Evolutionary conservation across 2,113 vertebrate species (phyloP).

Genomic region (Hippopotamus amphibius): DNA sequence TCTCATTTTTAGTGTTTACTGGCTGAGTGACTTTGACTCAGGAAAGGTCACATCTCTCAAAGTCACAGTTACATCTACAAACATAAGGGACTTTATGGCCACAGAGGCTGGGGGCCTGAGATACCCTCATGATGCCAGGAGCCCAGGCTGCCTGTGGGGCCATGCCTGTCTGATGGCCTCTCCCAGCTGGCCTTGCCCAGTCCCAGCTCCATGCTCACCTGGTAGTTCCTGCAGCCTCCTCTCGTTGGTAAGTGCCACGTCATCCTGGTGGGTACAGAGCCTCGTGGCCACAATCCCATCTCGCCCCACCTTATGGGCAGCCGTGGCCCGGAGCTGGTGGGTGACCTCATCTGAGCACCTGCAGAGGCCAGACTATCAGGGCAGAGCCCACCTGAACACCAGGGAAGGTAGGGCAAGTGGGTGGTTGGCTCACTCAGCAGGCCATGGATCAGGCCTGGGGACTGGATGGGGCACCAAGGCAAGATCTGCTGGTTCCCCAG

Average conservation of each 20-base stretch:
- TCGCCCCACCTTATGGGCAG: slow-evolving; percentile 90
- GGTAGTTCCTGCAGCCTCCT: slow-evolving; percentile 91
- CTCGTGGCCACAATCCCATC: slow-evolving; percentile 97
- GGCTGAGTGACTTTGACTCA: neutral
- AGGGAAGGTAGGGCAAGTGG: neutral
- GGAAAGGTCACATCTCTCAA: neutral
- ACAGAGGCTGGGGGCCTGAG: neutral
- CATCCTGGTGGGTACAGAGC: slow-evolving; percentile 98
- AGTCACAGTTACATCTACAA: neutral
- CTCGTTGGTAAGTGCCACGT: slow-evolving; percentile 95
- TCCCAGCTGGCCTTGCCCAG: neutral
- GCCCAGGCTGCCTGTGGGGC: neutral
- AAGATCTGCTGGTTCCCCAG: neutral
- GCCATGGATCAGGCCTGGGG: neutral
- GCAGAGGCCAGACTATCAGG: slow-evolving; percentile 60
- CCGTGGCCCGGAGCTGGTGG: slow-evolving; percentile 88
- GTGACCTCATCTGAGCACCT: slow-evolving; percentile 96
- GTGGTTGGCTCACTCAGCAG: neutral
- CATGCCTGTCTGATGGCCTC: neutral
- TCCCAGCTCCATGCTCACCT: slow-evolving; percentile 85
- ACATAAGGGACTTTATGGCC: neutral
- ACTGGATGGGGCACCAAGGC: neutral
- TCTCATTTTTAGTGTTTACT: neutral
- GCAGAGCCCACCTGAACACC: neutral
- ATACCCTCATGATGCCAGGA: neutral